Percentiles rank a stretch among this genome's conserved stretches.
phyloP scores from a whole-genome alignment of 2,888 invertebrate genomes.

The Steinernema carpocapsae region DNA sequence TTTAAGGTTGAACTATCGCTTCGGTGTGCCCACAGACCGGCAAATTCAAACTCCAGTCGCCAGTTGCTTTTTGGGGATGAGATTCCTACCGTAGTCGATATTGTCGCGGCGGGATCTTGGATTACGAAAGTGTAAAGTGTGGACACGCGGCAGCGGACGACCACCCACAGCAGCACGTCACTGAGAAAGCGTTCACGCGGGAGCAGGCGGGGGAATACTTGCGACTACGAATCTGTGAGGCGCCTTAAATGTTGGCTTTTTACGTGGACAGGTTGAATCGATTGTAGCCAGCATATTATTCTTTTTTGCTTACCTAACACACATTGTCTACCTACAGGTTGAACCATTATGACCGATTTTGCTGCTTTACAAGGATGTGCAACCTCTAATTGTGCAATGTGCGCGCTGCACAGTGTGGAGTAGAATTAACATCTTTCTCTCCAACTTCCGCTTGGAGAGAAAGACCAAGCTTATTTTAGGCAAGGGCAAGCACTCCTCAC shows the following conservation, averaged over 20 bases:
- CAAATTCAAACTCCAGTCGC: slow-evolving; percentile 27
- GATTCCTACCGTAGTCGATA: slow-evolving; percentile 21
- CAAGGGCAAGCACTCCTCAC: no score
- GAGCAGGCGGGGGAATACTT: background rate
- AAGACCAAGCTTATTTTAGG: no score
- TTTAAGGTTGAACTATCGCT: background rate
- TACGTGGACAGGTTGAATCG: background rate
- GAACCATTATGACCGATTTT: no score
- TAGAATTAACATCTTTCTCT: no score
- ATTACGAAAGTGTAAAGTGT: background rate
- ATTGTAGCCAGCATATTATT: no score
- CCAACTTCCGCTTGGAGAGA: no score
- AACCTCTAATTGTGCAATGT: no score
- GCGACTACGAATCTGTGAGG: background rate
- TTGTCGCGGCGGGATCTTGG: slow-evolving; percentile 14
- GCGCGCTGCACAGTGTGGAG: no score
- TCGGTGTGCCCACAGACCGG: background rate
- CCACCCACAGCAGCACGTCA: slow-evolving; percentile 1
- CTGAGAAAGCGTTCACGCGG: background rate
- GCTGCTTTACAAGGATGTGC: no score
- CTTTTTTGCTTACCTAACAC: no score
- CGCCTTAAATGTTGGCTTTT: background rate
- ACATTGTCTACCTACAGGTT: no score
- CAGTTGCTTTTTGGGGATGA: slow-evolving; percentile 4
- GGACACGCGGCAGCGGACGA: background rate